Conservation (phyloP, 1,140 invertebrate species). For the Periplaneta americana region DNA sequence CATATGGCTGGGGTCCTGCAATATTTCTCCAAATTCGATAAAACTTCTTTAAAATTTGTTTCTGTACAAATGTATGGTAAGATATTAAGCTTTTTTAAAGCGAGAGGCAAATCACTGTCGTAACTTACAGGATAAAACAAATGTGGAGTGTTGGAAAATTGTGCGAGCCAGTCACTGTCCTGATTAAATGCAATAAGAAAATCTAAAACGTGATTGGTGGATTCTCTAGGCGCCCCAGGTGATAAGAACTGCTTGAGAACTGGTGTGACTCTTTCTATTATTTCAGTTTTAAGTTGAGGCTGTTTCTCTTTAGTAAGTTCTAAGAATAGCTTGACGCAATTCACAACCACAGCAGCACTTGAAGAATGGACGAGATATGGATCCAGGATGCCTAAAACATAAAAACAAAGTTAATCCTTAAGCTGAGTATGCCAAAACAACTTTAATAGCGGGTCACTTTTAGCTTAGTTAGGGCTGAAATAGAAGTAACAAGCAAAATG, state of each 20-base stretch:
- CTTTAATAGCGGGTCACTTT: too few species aligned
- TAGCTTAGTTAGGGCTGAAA: too few species aligned
- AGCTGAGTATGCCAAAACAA: too few species aligned
- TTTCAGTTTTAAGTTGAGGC: conserved; percentile 4
- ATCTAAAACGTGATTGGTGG: conserved; percentile 4
- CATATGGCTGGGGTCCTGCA: background rate
- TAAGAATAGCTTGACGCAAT: conserved; percentile 10
- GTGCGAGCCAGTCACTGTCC: background rate
- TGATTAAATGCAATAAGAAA: background rate
- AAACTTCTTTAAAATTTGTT: conserved; percentile 5
- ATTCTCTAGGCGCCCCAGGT: background rate
- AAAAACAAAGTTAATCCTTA: too few species aligned
- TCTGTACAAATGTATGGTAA: conserved; percentile 3
- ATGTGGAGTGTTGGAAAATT: conserved; percentile 1
- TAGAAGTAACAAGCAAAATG: too few species aligned
- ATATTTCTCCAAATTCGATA: background rate
- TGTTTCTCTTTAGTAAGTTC: background rate
- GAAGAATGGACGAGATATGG: background rate
- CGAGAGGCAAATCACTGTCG: background rate
- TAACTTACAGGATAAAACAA: conserved; percentile 4
- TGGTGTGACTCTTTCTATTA: background rate
- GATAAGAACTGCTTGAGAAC: background rate
- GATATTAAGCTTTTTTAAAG: background rate
- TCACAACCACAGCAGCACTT: conserved; percentile 10
- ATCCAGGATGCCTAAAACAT: conserved; percentile 10